Evolutionary conservation across 2,113 vertebrate species (phyloP), one percentile per base, ranked within the genome.

Genomic region (Oreocharis arfaki): DNA sequence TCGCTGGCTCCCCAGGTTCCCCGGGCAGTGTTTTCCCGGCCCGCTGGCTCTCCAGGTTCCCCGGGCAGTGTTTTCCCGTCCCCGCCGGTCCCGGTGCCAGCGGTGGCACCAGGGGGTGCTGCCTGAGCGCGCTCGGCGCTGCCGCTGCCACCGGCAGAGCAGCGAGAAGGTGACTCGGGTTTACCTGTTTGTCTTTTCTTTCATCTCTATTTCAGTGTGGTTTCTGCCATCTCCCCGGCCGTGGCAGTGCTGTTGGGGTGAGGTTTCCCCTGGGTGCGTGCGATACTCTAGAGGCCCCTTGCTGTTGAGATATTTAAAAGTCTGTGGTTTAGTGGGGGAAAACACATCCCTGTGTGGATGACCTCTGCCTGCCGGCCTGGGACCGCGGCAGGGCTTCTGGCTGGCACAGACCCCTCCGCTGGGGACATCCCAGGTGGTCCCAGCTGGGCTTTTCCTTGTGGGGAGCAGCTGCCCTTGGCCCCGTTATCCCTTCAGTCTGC

Each of bases 91-190:
- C 46, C 0, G 44, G 70, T 75, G 60, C 22, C 46, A 26, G 46
- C 46, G 9, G 70, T 61, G 93, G 96, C 98, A 96, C 95, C 98
- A 98, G 98, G 97, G 97, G 98, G 97, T 92, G 95, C 97, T 97
- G 91, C 96, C 79, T 77, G 77, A 50, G 12, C 95, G 30, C 64
- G 28, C 65, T 91, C 22, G 44, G 84, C 27, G 22, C 39, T 57
- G 70, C 63, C 44, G 21, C 39, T 57, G 70, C 63, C 44, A 19
- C 11, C 23, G 74, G 20, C 15, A 7, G 28, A 61, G 46, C 13
- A 15, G 71, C 13, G 3, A 3, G 47, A 27, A 52, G 71, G 81
- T 30, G 61, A 10, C 90, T 85, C n/a, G 5, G 11, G n/a, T 91
- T 56, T 42, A 74, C 52, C 70, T 23, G 33, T 3, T 27, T 1